Conservation (phyloP, 2,888 invertebrate species). For the Diarsia dahlii region DNA sequence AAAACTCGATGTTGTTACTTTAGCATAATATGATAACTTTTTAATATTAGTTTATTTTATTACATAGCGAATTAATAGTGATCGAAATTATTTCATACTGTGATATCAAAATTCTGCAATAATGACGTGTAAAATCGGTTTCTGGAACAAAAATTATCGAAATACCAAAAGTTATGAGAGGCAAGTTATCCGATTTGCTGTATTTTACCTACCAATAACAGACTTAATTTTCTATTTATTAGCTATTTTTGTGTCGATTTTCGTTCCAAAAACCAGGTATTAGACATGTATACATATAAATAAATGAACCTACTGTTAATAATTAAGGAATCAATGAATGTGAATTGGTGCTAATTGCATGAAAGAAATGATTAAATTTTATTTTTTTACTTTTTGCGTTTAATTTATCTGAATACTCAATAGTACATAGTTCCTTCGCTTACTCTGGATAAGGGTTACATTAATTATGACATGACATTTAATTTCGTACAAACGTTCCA, state of each 20-base stretch:
- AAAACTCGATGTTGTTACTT: neutral
- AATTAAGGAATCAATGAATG: slow-evolving; percentile 12
- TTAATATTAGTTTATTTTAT: neutral
- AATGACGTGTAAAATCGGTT: neutral
- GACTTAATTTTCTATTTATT: neutral
- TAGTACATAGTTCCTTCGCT: neutral
- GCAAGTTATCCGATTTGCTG: neutral
- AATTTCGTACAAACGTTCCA: too few relatives aligned
- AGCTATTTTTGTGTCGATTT: neutral
- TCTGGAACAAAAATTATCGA: neutral
- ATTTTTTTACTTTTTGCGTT: slow-evolving; percentile 13
- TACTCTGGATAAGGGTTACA: too few relatives aligned
- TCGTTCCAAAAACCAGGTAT: neutral
- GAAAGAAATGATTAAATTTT: slow-evolving; percentile 24
- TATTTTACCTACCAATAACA: too few relatives aligned
- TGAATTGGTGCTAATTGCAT: slow-evolving; percentile 39
- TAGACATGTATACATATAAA: neutral
- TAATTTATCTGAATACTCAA: slow-evolving; percentile 13
- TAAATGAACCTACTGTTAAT: neutral
- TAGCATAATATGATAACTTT: neutral
- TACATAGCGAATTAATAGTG: neutral
- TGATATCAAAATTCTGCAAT: slow-evolving; percentile 38
- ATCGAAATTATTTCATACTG: slow-evolving; percentile 16
- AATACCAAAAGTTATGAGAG: neutral
- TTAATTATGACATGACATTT: too few relatives aligned